Conservation (phyloP, 2,113 vertebrate genomes). For the Plecotus auritus region DNA sequence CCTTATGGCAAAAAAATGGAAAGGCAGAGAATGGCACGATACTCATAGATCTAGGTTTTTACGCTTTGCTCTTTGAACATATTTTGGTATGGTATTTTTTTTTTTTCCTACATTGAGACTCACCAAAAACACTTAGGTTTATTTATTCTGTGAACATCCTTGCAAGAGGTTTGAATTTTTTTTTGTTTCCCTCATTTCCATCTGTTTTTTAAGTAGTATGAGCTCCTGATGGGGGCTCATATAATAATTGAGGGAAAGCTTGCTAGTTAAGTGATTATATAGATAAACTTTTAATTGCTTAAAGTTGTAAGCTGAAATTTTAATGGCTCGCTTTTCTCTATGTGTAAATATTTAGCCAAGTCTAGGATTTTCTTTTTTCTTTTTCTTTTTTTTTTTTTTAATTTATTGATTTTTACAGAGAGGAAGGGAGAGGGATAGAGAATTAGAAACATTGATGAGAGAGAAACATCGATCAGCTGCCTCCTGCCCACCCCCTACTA, state of each 20-base stretch:
- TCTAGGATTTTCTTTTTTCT: slow-evolving; percentile 37
- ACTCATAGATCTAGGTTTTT: neutral
- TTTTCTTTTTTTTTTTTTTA: too few relatives aligned
- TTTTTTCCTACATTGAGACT: neutral
- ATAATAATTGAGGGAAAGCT: slow-evolving; percentile 7
- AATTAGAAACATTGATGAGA: too few relatives aligned
- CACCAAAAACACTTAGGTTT: slow-evolving; percentile 21
- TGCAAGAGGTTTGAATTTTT: neutral
- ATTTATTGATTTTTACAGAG: too few relatives aligned
- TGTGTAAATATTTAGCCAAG: neutral
- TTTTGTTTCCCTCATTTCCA: neutral
- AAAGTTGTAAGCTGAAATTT: slow-evolving; percentile 4
- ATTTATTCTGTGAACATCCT: slow-evolving; percentile 18
- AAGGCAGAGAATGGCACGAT: neutral
- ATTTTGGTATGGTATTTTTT: neutral
- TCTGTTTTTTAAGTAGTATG: neutral
- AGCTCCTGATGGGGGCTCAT: neutral
- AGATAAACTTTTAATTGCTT: neutral
- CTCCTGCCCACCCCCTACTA: too few relatives aligned
- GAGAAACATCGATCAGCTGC: too few relatives aligned
- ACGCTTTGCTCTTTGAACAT: neutral
- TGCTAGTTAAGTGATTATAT: neutral
- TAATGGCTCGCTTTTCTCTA: neutral
- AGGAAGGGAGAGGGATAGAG: too few relatives aligned
- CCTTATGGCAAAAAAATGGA: slow-evolving; percentile 20